Conservation (phyloP, 2,797 vertebrate genomes). For the Amblyopsis hoosieri region DNA sequence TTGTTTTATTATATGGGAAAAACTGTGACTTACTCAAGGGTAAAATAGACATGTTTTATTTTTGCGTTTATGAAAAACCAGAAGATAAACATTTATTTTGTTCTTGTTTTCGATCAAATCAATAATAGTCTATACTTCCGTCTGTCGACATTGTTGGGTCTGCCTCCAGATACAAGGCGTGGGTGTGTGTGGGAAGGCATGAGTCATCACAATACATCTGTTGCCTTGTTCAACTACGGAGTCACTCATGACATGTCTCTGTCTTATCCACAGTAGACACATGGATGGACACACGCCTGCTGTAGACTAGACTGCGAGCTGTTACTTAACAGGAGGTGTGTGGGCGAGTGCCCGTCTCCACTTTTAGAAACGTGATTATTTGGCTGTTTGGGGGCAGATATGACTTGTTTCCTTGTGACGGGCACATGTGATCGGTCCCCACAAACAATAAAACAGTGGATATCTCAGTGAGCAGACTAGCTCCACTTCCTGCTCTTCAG, state of each 20-base stretch:
- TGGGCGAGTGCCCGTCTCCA: constrained; percentile 74
- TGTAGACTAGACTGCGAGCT: constrained; percentile 58
- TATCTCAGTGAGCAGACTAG: constrained; percentile 75
- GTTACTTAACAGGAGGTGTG: constrained; percentile 75
- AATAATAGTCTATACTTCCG: too few relatives aligned
- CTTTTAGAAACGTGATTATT: constrained; percentile 77
- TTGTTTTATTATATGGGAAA: too few relatives aligned
- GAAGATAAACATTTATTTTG: too few relatives aligned
- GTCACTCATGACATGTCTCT: constrained; percentile 60
- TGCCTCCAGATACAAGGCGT: constrained; percentile 33
- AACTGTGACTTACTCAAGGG: too few relatives aligned
- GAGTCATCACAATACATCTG: constrained; percentile 58
- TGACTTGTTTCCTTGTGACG: constrained; percentile 68
- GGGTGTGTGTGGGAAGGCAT: constrained; percentile 47
- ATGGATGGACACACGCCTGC: constrained; percentile 57
- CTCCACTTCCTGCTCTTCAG: constrained; percentile 75
- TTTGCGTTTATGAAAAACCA: too few relatives aligned
- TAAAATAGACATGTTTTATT: too few relatives aligned
- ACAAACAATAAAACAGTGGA: constrained; percentile 70
- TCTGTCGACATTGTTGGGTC: constrained; percentile 7
- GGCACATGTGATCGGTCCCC: constrained; percentile 69
- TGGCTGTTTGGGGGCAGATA: constrained; percentile 73
- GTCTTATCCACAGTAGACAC: constrained; percentile 51
- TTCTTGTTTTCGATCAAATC: too few relatives aligned
- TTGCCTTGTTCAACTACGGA: constrained; percentile 53